Evolutionary conservation across 1,140 invertebrate species (phyloP), one percentile per base, ranked within the genome.

Genomic region (Drosophila paulistorum): DNA sequence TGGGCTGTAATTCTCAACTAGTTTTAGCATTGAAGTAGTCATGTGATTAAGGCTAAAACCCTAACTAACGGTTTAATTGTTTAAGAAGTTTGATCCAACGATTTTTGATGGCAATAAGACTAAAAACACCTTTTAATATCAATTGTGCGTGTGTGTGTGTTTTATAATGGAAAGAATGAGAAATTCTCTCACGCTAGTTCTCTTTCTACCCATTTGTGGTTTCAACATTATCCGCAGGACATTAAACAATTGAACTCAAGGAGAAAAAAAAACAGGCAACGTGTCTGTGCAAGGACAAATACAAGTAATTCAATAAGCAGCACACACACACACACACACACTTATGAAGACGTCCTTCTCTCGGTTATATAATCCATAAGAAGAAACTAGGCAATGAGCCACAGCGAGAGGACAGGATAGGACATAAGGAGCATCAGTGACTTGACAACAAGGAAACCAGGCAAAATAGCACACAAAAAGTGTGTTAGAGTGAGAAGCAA

Each of bases 221-320:
- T 26, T 26, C 23, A 26, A 26, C 23, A 26, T 26, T 26, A 26
- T 51, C 17, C 45, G 17, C 81, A 86, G 82, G 82, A 85, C 82
- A 85, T 76, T 70, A 65, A 86, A 82, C 83, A 87, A 82, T 82
- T 86, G 72, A 69, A 66, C 13, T 45, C 66, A 35, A 26, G 23
- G 6, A 30, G 0, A 1, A 30, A 30, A 30, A 30, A 30, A 45
- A 74, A 83, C 60, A 70, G 75, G 64, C 72, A 66, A 70, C 26
- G 35, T 39, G 51, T 30, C 26, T 55, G 45, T 7, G 45, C 33
- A 51, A 35, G 59, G 35, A 37, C 45, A 65, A 55, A 30, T 57
- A 62, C 39, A 55, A 66, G 74, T 69, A 74, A 77, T 77, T 73
- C 70, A 77, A 77, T 77, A 77, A 77, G 71, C 41, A 30, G 23